Conservation (phyloP, 2,888 invertebrate species). For the Gymnosoma rotundatum region DNA sequence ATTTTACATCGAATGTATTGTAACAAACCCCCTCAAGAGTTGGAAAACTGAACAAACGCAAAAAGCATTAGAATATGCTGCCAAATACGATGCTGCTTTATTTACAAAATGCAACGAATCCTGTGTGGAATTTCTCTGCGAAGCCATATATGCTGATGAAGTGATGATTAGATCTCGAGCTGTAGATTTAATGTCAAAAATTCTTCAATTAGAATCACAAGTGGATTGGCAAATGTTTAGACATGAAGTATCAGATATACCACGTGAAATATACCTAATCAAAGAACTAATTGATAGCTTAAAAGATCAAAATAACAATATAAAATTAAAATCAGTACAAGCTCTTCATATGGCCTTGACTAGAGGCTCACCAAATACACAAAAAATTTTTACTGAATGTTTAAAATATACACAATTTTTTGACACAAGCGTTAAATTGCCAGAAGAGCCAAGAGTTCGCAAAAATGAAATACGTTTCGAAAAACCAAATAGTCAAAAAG, state of each 20-base stretch:
- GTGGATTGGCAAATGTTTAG: slow-evolving; percentile 81
- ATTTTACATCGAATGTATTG: slow-evolving; percentile 78
- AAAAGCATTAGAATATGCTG: slow-evolving; percentile 80
- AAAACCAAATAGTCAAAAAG: slow-evolving; percentile 74
- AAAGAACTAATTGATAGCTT: slow-evolving; percentile 77
- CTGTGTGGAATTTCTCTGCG: slow-evolving; percentile 76
- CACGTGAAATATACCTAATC: slow-evolving; percentile 79
- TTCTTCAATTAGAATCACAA: slow-evolving; percentile 77
- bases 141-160: slow-evolving; percentile 79
- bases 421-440: slow-evolving; percentile 73
- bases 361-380: slow-evolving; percentile 78
- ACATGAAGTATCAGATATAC: slow-evolving; percentile 79
- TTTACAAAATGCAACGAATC: slow-evolving; percentile 81
- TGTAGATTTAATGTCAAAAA: slow-evolving; percentile 78
- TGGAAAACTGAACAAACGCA: slow-evolving; percentile 79
- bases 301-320: slow-evolving; percentile 77
- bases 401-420: slow-evolving; percentile 76
- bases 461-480: slow-evolving; percentile 77
- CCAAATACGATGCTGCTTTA: slow-evolving; percentile 81
- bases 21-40: slow-evolving; percentile 79
- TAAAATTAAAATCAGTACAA: slow-evolving; percentile 79
- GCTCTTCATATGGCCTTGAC: slow-evolving; percentile 76
- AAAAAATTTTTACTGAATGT: slow-evolving; percentile 78
- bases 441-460: slow-evolving; percentile 73
- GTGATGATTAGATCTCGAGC: slow-evolving; percentile 78